These are phyloP conservation scores for Pseudopodoces humilis DNA, from an alignment of 2,113 vertebrate genomes.

Conservation along the genomic window DNA sequence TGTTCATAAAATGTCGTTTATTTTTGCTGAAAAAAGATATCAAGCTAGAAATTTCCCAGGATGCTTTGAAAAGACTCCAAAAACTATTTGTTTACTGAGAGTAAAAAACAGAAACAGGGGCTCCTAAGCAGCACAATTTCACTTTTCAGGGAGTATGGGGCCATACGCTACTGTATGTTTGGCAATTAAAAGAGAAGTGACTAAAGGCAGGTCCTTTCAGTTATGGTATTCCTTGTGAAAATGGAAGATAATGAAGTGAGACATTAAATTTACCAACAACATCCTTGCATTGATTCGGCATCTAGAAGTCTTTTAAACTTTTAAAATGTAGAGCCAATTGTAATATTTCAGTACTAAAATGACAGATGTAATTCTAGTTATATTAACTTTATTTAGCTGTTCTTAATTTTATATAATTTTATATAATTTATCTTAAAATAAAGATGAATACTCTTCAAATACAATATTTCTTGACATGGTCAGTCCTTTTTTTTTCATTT, in stretches of 20 bases:
- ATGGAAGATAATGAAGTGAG: not conserved
- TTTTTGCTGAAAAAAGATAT: not conserved
- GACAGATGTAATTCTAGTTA: constrained; percentile 39
- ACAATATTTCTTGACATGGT: constrained; percentile 22
- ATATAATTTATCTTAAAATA: constrained; percentile 47
- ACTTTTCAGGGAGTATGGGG: not conserved
- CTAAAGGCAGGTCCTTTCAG: not conserved
- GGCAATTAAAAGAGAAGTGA: not conserved
- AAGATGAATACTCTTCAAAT: constrained; percentile 31
- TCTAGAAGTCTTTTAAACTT: not conserved
- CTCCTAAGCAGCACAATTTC: not conserved
- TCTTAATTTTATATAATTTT: constrained; percentile 14
- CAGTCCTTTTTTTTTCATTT: not conserved
- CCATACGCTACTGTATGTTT: not conserved
- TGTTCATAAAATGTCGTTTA: not conserved
- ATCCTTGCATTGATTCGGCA: not conserved
- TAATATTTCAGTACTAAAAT: constrained; percentile 17
- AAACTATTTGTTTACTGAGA: not conserved
- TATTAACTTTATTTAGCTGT: constrained; percentile 53
- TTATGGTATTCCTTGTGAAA: not conserved
- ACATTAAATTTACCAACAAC: not conserved
- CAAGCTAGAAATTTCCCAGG: not conserved
- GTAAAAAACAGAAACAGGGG: not conserved
- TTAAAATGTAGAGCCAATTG: constrained; percentile 31
- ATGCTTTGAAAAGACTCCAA: not conserved